Evolutionary conservation across 2,113 vertebrate genomes (phyloP).

Genomic region (Eulacestoma nigropectus): DNA sequence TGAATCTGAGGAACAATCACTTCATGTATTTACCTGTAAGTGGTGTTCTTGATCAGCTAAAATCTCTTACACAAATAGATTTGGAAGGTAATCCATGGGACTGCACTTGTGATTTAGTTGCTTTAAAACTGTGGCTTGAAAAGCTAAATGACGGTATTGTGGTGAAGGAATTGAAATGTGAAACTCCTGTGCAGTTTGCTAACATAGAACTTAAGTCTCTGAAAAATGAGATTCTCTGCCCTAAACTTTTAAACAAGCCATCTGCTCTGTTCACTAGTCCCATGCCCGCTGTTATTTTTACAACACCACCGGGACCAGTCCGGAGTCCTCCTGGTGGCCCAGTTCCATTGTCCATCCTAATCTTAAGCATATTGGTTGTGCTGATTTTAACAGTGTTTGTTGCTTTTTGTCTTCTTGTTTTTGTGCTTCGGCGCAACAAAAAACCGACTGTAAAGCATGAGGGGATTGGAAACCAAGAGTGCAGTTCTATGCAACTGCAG

Average conservation of each 20-base stretch:
- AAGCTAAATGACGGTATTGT: conserved; percentile 89
- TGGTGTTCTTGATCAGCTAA: conserved; percentile 93
- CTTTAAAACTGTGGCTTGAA: conserved; percentile 95
- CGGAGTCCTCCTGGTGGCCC: conserved; percentile 91
- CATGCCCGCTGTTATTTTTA: conserved; percentile 76
- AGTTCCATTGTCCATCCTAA: conserved; percentile 94
- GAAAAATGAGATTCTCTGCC: conserved; percentile 95
- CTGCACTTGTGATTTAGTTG: conserved; percentile 95
- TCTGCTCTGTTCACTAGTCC: conserved; percentile 84
- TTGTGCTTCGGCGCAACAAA: conserved; percentile 93
- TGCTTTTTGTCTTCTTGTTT: conserved; percentile 95
- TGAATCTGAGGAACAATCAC: conserved; percentile 97
- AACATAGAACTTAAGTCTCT: conserved; percentile 90
- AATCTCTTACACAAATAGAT: conserved; percentile 91
- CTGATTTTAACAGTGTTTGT: conserved; percentile 97
- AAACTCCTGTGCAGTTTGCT: conserved; percentile 92
- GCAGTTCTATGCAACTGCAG: conserved; percentile 89
- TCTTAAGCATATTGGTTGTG: conserved; percentile 95
- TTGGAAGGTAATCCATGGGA: conserved; percentile 98
- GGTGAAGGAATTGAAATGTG: conserved; percentile 90
- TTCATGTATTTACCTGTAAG: conserved; percentile 98
- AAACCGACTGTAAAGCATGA: conserved; percentile 88
- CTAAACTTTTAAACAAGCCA: conserved; percentile 89
- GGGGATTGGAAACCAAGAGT: conserved; percentile 88
- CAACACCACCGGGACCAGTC: conserved; percentile 83